Base-by-base conservation (phyloP, 2,888 invertebrate species). In the Lepidocyrtoides sp. region DNA sequence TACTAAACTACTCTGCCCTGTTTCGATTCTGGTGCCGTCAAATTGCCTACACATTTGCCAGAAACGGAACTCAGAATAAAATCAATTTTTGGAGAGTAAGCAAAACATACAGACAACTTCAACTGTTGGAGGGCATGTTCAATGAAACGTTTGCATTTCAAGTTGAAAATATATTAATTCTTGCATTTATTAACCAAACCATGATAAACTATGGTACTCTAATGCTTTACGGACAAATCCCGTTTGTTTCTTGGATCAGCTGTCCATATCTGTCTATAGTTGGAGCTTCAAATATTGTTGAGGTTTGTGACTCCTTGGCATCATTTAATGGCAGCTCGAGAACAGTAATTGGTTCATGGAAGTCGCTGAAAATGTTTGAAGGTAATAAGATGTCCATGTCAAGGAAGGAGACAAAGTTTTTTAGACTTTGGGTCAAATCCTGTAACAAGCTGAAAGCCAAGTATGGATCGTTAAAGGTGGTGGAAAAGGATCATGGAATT, bases 201-300 rank as follows among this genome's bases (percentile, higher is more conserved):
- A 60, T 14, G 5, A 23, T 81, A 0, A 88, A 88, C 63, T 88
- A 41, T 20, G 87, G 87, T 8, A 79, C 77, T 1, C 17, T 87
- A 8, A 87, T 12, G 14, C 44, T 87, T 0, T 87, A 87, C 77
- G 48, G 44, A 5, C 63, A 32, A 4, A 10, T 87, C 0, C 79
- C 87, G 0, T 29, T 87, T 3, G 0, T 23, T 7, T 17, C 79
- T 0, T 87, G 77, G 77, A 29, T 87, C 0, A 60, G 57, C 7
- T 79, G 63, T 17, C 75, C 77, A 2, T 87, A 87, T 17, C 32
- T 77, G 14, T 17, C 63, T 0, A 5, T 79, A 0, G 12, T 14
- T 2, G 87, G 87, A 0, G n/a, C 77, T 0, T 10, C 2, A 4
- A 7, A 4, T 4, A 7, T 36, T 36, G 2, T 36, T 2, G 57